Base-by-base conservation (phyloP, 2,113 vertebrate genomes). In the Menidia beryllina region DNA sequence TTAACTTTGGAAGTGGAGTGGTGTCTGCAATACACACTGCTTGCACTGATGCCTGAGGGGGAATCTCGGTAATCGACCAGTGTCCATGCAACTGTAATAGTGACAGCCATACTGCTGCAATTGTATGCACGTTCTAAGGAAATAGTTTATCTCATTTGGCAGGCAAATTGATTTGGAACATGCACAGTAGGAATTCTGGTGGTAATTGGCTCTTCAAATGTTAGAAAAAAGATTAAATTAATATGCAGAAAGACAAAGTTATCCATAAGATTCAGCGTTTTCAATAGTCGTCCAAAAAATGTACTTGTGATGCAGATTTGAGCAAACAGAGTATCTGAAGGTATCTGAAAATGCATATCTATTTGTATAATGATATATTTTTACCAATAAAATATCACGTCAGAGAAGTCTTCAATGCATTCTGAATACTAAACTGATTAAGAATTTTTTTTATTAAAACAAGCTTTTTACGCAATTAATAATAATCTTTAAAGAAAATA, bases 141-240 rank as follows among this genome's bases (percentile, higher is more conserved):
- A 90, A 75, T 70, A 80, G 59, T 83, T 39, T 80, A 58, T 84
- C 13, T 59, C 43, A 20, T 26, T 89, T 86, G 76, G 87, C 91
- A 93, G 91, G 91, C 92, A 91, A 87, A 89, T 88, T 61, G 86
- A 88, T 91, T 91, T 81, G 86, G 88, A 93, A 94, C 92, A 93
- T 93, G 93, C 93, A 91, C 86, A 79, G 77, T 83, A 93, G 92
- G 91, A 94, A 94, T 94, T 94, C 92, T 94, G 93, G 92, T 82
- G 69, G 57, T 67, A 49, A 56, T 54, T 4, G 26, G 70, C 21
- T 54, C 66, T 70, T 48, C 24, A 49, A 25, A 36, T 69, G 55
- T 69, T 23, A 48, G 17, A 27, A 59, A 45, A 75, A 34, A 20
- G 21, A 38, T 56, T 30, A 2, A 21, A 69, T 83, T 72, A 51